phyloP scores from a whole-genome alignment of 2,113 vertebrate genomes.

The Cyphomyrus discorhynchus region DNA sequence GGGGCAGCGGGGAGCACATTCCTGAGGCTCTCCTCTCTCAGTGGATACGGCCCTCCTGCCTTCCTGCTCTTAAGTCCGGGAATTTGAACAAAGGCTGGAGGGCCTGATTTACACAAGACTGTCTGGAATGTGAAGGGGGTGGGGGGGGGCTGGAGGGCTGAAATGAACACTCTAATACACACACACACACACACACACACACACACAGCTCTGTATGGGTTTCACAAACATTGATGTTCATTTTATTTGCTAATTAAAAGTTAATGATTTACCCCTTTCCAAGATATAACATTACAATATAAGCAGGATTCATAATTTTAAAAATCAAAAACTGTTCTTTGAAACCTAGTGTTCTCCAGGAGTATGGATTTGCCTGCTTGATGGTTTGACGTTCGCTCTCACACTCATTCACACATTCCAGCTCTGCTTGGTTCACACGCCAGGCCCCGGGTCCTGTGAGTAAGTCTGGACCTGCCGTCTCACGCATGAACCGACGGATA shows the following conservation, averaged over 20 bases:
- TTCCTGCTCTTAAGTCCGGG: constrained; percentile 30
- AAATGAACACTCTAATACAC: neutral
- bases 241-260: neutral
- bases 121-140: constrained; percentile 13
- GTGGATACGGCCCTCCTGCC: constrained; percentile 10
- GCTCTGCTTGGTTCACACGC: neutral
- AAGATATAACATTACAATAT: neutral
- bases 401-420: neutral
- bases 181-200: neutral
- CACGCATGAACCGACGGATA: neutral
- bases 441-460: neutral
- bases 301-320: neutral
- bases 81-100: constrained; percentile 26
- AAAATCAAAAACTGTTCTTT: neutral
- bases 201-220: neutral
- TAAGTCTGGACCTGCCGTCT: neutral
- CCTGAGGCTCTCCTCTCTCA: neutral
- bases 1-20: neutral
- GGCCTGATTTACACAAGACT: constrained; percentile 17
- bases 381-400: no score
- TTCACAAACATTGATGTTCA: neutral
- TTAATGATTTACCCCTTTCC: neutral
- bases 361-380: neutral
- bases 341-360: neutral
- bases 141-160: neutral